phyloP scores from a whole-genome alignment of 1,140 invertebrate species.

The Agrypnia vestita region DNA sequence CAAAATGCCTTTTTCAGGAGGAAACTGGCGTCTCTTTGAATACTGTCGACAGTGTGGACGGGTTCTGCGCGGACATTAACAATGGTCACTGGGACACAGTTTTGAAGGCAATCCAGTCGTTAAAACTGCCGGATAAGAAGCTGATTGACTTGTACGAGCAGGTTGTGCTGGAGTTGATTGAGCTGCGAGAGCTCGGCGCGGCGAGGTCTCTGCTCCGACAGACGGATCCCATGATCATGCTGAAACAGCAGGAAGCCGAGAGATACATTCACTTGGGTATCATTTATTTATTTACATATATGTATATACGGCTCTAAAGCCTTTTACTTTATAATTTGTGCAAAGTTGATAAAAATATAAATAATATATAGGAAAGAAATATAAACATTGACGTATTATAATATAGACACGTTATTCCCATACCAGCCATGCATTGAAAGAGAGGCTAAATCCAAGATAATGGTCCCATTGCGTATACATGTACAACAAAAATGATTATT shows the following conservation, averaged over 20 bases:
- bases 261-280: slow-evolving; percentile 94
- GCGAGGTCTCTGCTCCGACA: slow-evolving; percentile 95
- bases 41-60: slow-evolving; percentile 99
- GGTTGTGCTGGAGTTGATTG: slow-evolving; percentile 98
- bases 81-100: slow-evolving; percentile 99
- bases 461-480: too few species aligned
- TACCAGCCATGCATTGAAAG: too few species aligned
- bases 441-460: too few species aligned
- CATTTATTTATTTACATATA: too few species aligned
- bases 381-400: too few species aligned
- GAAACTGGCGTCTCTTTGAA: slow-evolving; percentile 99
- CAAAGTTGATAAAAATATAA: too few species aligned
- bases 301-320: too few species aligned
- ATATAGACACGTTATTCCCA: too few species aligned
- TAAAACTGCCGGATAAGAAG: slow-evolving; percentile 98
- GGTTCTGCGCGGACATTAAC: slow-evolving; percentile 97
- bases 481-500: too few species aligned
- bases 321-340: too few species aligned
- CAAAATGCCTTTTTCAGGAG: slow-evolving; percentile 78
- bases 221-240: slow-evolving; percentile 99
- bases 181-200: slow-evolving; percentile 97
- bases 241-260: slow-evolving; percentile 98
- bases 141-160: slow-evolving; percentile 99
- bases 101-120: slow-evolving; percentile 95
- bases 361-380: too few species aligned